Evolutionary conservation across 1,140 invertebrate species (phyloP), one percentile per base, ranked within the genome.

Genomic region (Galleria mellonella): DNA sequence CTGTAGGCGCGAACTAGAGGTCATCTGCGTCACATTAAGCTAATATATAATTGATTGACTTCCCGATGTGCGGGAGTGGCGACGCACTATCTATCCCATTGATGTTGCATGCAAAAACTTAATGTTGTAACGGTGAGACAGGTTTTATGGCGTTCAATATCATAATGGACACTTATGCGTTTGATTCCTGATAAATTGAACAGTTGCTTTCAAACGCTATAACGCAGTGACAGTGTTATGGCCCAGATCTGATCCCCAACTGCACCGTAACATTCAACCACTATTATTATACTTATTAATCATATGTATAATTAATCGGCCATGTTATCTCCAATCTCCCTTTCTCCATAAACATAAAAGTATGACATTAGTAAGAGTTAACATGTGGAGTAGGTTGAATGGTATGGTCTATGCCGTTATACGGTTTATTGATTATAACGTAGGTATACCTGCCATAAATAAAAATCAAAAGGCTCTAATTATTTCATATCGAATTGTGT

Each of bases 41-140:
- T 83, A 83, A 83, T 83, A 84, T 71, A 72, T 78, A 84, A 77
- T 84, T 81, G 75, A 81, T 82, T 82, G 75, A 74, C 58, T 76
- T 72, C 73, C 69, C 64, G 52, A 43, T 71, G 64, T 49, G 55
- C 62, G 58, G 61, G 58, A 72, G 63, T 51, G 59, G 49, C 55
- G 47, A 47, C 47, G 55, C 59, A 56, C 67, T 72, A 66, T 72
- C 67, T 72, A 66, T 72, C 65, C 71, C 67, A 72, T 62, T 75
- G 72, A 83, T 75, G 70, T 62, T 54, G 62, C 56, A 66, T 72
- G 70, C 73, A 79, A 83, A 82, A 83, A 79, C 77, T 67, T 79
- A 83, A 82, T 82, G 75, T 56, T 63, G 63, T 83, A 83, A 83
- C 76, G 72, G 73, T 71, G 46, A 47, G 44, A 32, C 29, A 32